Evolutionary conservation across 2,113 vertebrate genomes (phyloP).

Genomic region (Scalopus aquaticus): DNA sequence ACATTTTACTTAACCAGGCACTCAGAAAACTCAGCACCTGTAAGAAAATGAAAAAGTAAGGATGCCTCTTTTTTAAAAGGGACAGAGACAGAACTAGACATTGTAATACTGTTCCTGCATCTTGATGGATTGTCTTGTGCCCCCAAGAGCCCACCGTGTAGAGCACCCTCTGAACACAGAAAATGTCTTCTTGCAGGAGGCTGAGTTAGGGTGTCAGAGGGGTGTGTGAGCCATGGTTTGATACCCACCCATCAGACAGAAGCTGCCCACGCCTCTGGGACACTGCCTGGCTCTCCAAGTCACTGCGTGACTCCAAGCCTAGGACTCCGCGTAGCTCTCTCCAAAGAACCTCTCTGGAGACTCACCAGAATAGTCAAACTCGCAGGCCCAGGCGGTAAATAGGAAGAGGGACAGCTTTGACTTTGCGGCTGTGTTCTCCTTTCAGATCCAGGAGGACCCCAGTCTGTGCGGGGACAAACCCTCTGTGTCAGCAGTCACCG

Average conservation of each 20-base stretch:
- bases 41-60: neutral
- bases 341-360: neutral
- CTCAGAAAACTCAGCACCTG: neutral
- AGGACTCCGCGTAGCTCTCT: rapidly evolving
- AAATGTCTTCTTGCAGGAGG: neutral
- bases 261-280: neutral
- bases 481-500: constrained; percentile 87
- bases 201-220: neutral
- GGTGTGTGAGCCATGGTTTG: neutral
- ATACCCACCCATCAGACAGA: neutral
- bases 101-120: neutral
- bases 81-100: neutral
- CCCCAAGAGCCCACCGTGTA: rapidly evolving
- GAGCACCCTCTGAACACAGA: neutral
- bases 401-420: neutral
- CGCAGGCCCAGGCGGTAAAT: rapidly evolving
- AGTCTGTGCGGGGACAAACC: constrained; percentile 81
- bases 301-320: neutral
- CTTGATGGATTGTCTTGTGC: rapidly evolving
- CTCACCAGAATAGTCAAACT: neutral
- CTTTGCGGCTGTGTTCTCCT: constrained; percentile 10
- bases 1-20: neutral
- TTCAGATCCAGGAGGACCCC: constrained; percentile 91
- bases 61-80: neutral
- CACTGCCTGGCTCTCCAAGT: neutral